phyloP scores from a whole-genome alignment of 2,797 vertebrate genomes.

The Heteromormyrus szaboi region DNA sequence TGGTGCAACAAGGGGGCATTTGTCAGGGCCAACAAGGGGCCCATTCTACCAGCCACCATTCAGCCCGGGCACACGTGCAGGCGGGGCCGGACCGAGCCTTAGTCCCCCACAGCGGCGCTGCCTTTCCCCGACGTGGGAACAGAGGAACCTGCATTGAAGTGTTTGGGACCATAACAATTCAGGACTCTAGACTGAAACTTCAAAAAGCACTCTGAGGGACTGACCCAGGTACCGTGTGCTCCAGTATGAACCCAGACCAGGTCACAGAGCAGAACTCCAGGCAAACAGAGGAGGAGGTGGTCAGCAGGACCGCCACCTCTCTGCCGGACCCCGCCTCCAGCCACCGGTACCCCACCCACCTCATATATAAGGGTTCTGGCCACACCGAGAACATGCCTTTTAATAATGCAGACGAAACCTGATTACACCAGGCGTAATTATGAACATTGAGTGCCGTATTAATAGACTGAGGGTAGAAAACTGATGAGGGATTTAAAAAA shows the following conservation, averaged over 20 bases:
- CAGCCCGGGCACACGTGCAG: not conserved
- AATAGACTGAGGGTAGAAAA: not conserved
- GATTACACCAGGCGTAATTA: slow-evolving; percentile 2
- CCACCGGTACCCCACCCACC: not conserved
- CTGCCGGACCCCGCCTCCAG: not conserved
- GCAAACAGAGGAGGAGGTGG: not conserved
- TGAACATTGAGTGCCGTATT: not conserved
- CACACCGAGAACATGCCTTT: not conserved
- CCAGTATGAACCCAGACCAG: too few species aligned
- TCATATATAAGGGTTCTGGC: not conserved
- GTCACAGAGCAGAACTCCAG: not conserved
- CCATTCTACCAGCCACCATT: not conserved
- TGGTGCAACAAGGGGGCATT: slow-evolving; percentile 13
- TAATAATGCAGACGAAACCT: slow-evolving; percentile 3
- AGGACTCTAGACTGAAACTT: not conserved
- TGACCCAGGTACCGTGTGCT: not conserved
- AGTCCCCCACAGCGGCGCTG: not conserved
- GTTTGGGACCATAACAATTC: not conserved
- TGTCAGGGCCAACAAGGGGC: slow-evolving; percentile 15
- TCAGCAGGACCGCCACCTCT: not conserved
- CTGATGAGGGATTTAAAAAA: not conserved
- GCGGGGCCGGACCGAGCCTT: not conserved
- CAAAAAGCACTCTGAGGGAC: not conserved
- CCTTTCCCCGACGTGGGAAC: not conserved
- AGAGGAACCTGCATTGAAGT: not conserved